phyloP scores from a whole-genome alignment of 2,113 vertebrate genomes.

The Zosterops hypoxanthus region DNA sequence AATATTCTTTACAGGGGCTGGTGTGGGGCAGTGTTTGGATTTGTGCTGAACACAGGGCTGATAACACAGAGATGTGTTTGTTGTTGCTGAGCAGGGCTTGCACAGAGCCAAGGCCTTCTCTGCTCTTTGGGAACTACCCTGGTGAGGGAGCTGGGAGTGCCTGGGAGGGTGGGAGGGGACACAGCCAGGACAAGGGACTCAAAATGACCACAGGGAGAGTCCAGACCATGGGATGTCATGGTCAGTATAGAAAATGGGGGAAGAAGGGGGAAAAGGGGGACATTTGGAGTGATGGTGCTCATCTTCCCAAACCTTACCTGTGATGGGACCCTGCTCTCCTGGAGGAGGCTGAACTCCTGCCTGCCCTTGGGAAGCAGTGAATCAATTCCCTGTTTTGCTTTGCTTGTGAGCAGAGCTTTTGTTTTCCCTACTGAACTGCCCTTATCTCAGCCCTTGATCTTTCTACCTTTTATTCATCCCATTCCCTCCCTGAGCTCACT shows the following conservation, averaged over 20 bases:
- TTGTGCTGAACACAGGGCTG: background rate
- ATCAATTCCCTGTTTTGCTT: background rate
- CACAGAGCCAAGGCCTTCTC: background rate
- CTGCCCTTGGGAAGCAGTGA: background rate
- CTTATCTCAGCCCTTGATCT: background rate
- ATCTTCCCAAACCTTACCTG: background rate
- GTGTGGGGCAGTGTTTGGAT: background rate
- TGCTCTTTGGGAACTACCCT: rapidly evolving
- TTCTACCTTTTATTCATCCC: background rate
- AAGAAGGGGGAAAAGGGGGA: too few relatives aligned
- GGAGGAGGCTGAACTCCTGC: background rate
- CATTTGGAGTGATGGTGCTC: rapidly evolving
- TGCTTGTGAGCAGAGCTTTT: background rate
- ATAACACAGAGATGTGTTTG: background rate
- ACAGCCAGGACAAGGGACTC: background rate
- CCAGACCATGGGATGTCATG: rapidly evolving
- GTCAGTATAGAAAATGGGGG: rapidly evolving
- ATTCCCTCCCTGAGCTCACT: rapidly evolving
- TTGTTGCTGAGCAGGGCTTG: background rate
- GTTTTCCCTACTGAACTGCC: background rate
- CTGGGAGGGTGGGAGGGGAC: background rate
- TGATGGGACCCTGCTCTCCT: background rate
- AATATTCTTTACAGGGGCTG: background rate
- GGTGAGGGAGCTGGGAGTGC: background rate
- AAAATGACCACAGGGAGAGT: background rate